Evolutionary conservation across 2,797 vertebrate genomes (phyloP).

Genomic region (Peromyscus aztecus): DNA sequence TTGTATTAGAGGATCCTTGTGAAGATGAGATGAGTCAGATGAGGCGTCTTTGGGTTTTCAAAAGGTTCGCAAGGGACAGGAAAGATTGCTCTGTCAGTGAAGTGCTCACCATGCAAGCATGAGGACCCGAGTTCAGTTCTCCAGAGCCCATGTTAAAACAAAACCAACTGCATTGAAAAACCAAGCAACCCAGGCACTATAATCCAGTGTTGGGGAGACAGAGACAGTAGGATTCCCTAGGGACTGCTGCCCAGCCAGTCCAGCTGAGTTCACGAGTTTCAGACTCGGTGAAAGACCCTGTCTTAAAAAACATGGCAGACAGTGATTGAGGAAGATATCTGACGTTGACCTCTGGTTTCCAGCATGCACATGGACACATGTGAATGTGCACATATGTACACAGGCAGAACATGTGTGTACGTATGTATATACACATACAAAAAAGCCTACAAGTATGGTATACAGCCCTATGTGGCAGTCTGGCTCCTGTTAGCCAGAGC

Average conservation of each 20-base stretch:
- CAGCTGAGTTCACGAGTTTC: not conserved
- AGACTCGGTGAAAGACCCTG: not conserved
- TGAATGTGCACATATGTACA: no score
- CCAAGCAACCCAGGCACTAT: not conserved
- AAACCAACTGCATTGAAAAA: not conserved
- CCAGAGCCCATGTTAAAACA: not conserved
- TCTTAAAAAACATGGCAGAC: not conserved
- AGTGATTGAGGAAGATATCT: not conserved
- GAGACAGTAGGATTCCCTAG: not conserved
- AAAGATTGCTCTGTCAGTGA: not conserved
- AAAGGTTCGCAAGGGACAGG: not conserved
- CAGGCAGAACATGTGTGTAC: not conserved
- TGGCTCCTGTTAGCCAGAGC: fast-evolving
- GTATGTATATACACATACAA: not conserved
- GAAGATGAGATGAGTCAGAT: not conserved
- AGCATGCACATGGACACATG: not conserved
- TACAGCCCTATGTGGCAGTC: fast-evolving
- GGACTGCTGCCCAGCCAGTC: not conserved
- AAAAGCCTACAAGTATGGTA: not conserved
- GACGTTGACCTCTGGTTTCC: not conserved
- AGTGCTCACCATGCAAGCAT: not conserved
- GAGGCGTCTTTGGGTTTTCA: not conserved
- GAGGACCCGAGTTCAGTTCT: not conserved
- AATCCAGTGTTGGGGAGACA: not conserved
- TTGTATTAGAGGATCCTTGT: not conserved